Conservation (phyloP, 2,888 invertebrate species). For the Melanotus villosus region DNA sequence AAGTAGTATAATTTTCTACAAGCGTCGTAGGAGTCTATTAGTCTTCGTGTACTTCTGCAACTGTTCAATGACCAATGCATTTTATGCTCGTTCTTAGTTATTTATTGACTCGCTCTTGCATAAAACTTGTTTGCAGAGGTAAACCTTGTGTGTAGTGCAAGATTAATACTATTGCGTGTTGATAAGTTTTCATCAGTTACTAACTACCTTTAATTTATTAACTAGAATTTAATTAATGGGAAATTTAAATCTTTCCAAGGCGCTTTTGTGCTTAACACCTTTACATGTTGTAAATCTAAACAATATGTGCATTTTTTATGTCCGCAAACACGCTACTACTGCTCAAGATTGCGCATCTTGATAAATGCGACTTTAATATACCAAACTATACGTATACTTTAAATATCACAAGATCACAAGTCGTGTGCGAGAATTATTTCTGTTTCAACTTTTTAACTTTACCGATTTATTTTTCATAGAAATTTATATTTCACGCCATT, state of each 20-base stretch:
- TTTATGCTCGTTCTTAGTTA: conserved; percentile 21
- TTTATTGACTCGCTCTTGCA: conserved; percentile 31
- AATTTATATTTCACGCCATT: too few species aligned
- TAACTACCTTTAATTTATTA: conserved; percentile 32
- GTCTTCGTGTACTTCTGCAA: conserved; percentile 37
- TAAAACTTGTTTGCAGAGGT: conserved; percentile 28
- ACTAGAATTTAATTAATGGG: conserved; percentile 25
- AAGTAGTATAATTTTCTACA: conserved; percentile 58
- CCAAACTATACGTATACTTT: background rate
- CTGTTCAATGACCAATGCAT: conserved; percentile 40
- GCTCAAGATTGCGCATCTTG: background rate
- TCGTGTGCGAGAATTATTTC: too few species aligned
- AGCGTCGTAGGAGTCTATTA: conserved; percentile 48
- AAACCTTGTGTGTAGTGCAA: conserved; percentile 17
- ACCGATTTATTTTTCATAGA: too few species aligned
- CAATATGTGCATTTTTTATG: background rate
- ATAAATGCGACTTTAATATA: background rate
- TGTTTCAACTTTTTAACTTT: too few species aligned
- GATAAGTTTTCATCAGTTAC: conserved; percentile 32
- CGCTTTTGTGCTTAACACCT: conserved; percentile 16
- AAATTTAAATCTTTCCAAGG: conserved; percentile 14
- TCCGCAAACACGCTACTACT: background rate
- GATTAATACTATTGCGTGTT: conserved; percentile 37
- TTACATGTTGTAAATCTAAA: conserved; percentile 9
- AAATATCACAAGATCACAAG: too few species aligned